These are phyloP conservation scores for Enteromius radiatus DNA, from an alignment of 2,797 vertebrate species.

Conservation along the genomic window DNA sequence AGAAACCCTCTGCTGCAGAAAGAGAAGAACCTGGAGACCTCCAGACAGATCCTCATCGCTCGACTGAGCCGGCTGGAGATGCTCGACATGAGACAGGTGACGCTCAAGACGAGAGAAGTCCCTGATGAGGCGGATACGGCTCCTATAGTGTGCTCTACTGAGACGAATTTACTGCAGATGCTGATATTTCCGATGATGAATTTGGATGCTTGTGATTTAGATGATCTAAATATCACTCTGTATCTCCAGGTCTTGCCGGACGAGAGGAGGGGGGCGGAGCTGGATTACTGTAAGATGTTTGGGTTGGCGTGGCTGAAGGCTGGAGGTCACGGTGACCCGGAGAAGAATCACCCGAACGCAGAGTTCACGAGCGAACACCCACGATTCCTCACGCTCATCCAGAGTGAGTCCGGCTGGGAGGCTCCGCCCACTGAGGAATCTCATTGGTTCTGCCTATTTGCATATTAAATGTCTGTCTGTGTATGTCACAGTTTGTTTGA, in stretches of 20 bases:
- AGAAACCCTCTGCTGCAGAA: constrained; percentile 79
- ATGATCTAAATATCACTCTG: too few species aligned
- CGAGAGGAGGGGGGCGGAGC: constrained; percentile 89
- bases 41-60: constrained; percentile 86
- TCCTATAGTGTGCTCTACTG: background rate
- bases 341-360: constrained; percentile 72
- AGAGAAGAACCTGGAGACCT: constrained; percentile 76
- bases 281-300: constrained; percentile 92
- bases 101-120: background rate
- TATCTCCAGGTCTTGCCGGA: constrained; percentile 75
- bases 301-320: constrained; percentile 86
- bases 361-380: constrained; percentile 85
- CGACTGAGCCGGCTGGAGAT: constrained; percentile 79
- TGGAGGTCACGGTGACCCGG: constrained; percentile 79
- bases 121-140: too few species aligned
- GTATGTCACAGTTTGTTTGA: too few species aligned
- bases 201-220: too few species aligned
- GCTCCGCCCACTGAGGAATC: background rate
- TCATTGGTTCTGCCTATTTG: background rate
- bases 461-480: background rate
- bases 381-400: constrained; percentile 81
- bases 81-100: constrained; percentile 75
- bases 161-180: too few species aligned
- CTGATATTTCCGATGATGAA: too few species aligned
- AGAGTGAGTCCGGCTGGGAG: constrained; percentile 77